A percentile compares a stretch with the other conserved stretches of the same genome.
These are phyloP conservation scores for Chrysocyon brachyurus DNA, from an alignment of 2,797 vertebrate species.

Conservation along the genomic window DNA sequence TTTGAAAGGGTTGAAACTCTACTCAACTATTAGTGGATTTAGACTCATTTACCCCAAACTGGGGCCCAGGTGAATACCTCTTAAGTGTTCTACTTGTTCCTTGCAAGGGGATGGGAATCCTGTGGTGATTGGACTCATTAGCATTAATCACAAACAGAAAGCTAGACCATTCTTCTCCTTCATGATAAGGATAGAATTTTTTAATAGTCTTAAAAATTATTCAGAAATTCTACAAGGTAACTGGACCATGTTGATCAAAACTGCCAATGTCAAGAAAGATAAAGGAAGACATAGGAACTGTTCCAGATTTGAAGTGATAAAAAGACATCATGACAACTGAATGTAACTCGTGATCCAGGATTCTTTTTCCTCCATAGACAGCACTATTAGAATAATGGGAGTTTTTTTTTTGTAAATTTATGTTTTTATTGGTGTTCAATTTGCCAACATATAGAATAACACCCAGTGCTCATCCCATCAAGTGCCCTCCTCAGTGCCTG, in stretches of 20 bases:
- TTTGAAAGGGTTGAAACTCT: background rate
- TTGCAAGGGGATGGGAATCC: background rate
- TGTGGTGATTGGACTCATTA: background rate
- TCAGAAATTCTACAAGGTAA: constrained; percentile 37
- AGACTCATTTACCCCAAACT: background rate
- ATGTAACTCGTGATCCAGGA: background rate
- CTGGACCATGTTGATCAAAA: background rate
- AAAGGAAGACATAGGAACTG: background rate
- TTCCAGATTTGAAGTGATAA: background rate
- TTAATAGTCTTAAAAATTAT: constrained; percentile 25
- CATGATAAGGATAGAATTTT: background rate
- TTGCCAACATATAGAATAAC: too few species aligned
- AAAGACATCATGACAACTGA: background rate
- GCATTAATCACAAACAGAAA: constrained; percentile 19
- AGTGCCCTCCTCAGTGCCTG: too few species aligned
- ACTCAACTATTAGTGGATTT: background rate
- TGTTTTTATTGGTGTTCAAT: too few species aligned
- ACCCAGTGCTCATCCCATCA: too few species aligned
- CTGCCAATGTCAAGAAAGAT: constrained; percentile 53
- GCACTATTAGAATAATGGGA: background rate
- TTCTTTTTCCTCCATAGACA: background rate
- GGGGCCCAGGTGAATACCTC: background rate
- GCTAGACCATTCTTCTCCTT: background rate
- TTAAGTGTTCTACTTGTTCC: background rate
- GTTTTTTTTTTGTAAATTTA: background rate